Conservation (phyloP, 2,797 vertebrate species). For the Pagetopsis macropterus region DNA sequence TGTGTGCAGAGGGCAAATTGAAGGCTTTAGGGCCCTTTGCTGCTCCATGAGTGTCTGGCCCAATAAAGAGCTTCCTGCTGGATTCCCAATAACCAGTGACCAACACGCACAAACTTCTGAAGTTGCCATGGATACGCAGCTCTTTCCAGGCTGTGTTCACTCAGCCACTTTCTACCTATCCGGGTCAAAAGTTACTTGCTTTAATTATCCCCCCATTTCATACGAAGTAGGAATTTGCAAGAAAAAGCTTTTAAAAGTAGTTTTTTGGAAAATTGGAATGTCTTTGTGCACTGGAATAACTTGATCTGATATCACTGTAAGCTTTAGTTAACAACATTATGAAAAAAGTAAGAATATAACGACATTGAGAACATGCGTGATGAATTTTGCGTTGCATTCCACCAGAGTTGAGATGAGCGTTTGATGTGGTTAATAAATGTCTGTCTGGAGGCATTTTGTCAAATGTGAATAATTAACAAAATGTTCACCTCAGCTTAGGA, state of each 20-base stretch:
- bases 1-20: conserved; percentile 15
- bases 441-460: conserved; percentile 51
- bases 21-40: conserved; percentile 43
- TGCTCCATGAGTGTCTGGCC: conserved; percentile 44
- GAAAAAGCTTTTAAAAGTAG: conserved; percentile 17
- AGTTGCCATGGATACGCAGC: conserved; percentile 61
- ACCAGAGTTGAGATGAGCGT: conserved; percentile 21
- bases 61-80: conserved; percentile 76
- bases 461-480: conserved; percentile 51
- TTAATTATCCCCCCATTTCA: conserved; percentile 20
- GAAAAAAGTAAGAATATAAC: conserved; percentile 30
- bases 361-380: conserved; percentile 27
- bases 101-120: conserved; percentile 49
- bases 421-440: conserved; percentile 62
- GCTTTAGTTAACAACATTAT: conserved; percentile 25
- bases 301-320: conserved; percentile 1
- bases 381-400: conserved; percentile 39
- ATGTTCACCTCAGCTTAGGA: conserved; percentile 25
- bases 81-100: conserved; percentile 64
- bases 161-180: conserved; percentile 48
- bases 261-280: neutral
- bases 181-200: conserved; percentile 43
- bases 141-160: conserved; percentile 32
- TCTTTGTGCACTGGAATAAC: conserved; percentile 4
- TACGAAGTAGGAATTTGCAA: neutral